Evolutionary conservation across 2,113 vertebrate species (phyloP), one percentile per base, ranked within the genome.

Genomic region (Azemiops feae): DNA sequence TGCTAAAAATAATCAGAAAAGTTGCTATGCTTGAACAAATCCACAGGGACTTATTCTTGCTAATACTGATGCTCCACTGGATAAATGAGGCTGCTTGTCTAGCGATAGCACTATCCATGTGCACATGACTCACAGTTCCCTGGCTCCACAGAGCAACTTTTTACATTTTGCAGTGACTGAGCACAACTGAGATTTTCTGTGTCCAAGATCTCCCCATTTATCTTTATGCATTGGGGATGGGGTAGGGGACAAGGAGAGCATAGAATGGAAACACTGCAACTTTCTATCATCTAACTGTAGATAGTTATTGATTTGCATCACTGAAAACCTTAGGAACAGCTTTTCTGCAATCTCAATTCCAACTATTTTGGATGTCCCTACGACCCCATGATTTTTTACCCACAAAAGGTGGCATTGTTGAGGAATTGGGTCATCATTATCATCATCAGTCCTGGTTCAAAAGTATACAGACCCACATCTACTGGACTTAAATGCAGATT

Each of bases 111-210:
- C 14, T 86, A n/a, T 43, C 85, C 69, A 88, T 16, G 57, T 91
- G 60, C 30, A 30, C 7, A 25, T 55, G 12, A n/a, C 27, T 88
- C 43, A 52, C 25, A 3, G 3, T 87, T 89, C 52, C 27, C 27
- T 85, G n/a, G 5, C 64, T 89, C 20, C 87, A 30, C 34, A 43
- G 47, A 87, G 87, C 4, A 25, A 27, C 16, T 39, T n/a, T 22
- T 74, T 94, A 34, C 8, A 89, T 92, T 93, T 92, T 90, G 88
- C 64, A 94, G 92, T 69, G 87, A 23, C 58, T 93, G n/a, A 81
- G 9, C n/a, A 57, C 50, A 74, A 43, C 50, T 94, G 27, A 27
- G 5, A 18, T 57, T 30, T 64, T 10, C 58, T 3, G 34, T 0
- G 27, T 53, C 53, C 74, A 94, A n/a, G 39, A 52, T 91, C 30